Conservation (phyloP, 2,888 invertebrate species). For the Eurytoma californica region DNA sequence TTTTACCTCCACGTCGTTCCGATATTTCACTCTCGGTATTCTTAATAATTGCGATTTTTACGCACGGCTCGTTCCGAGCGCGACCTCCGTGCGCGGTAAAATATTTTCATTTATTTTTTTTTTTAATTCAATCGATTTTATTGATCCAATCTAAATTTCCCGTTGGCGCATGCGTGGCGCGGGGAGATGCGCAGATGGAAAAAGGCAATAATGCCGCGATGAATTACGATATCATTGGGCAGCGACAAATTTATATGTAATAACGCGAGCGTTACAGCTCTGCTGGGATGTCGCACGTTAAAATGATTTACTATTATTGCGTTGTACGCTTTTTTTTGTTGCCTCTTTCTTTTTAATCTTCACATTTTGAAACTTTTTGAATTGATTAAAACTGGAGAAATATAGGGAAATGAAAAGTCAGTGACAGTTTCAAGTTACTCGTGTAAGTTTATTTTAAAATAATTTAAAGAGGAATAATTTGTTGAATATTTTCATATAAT, state of each 20-base stretch:
- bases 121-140: not conserved
- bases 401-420: no score
- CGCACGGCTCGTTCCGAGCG: not conserved
- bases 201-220: not conserved
- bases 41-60: conserved; percentile 7
- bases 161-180: not conserved
- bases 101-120: not conserved
- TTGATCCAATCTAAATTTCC: conserved; percentile 18
- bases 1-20: not conserved
- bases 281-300: not conserved
- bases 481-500: no score
- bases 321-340: no score
- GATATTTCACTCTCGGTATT: conserved; percentile 10
- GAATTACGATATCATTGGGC: conserved; percentile 11
- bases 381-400: no score
- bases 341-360: no score
- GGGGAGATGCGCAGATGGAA: conserved; percentile 5
- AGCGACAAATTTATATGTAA: conserved; percentile 21
- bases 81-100: not conserved
- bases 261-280: not conserved
- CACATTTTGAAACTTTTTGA: no score
- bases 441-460: no score
- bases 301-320: not conserved
- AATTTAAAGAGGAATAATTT: no score
- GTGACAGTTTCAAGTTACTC: no score